Percentiles rank a stretch among this genome's conserved stretches.
These are phyloP conservation scores for Aleiodes alternator DNA, from an alignment of 2,888 invertebrate genomes.

Conservation along the genomic window DNA sequence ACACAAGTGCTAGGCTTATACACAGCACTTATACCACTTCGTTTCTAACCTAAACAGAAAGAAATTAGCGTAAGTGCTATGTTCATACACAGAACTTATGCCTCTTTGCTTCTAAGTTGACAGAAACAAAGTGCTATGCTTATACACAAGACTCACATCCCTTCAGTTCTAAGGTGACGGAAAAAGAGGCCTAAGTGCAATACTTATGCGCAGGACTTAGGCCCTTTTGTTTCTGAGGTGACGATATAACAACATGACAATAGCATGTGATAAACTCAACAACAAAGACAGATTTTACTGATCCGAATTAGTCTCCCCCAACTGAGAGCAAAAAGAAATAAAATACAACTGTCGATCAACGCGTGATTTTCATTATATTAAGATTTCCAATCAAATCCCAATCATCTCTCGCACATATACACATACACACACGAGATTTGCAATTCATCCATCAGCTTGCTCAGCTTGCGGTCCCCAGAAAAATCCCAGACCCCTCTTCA, in stretches of 20 bases:
- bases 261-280: background rate
- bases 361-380: constrained; percentile 24
- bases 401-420: constrained; percentile 8
- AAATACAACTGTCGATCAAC: constrained; percentile 32
- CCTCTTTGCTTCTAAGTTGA: no score
- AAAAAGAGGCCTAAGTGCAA: no score
- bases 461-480: constrained; percentile 34
- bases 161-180: no score
- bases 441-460: constrained; percentile 37
- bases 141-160: no score
- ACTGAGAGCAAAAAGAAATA: background rate
- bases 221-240: no score
- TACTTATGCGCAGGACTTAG: no score
- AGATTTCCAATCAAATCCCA: constrained; percentile 35
- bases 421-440: background rate
- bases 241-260: background rate
- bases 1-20: no score
- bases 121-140: no score
- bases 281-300: constrained; percentile 6
- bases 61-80: no score
- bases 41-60: no score
- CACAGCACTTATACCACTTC: no score
- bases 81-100: no score
- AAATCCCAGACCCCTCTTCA: constrained; percentile 3
- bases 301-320: constrained; percentile 10